These are phyloP conservation scores for Hippasteria phrygiana DNA, from an alignment of 53 echinoderm and acorn worm genomes.

Conservation along the genomic window DNA sequence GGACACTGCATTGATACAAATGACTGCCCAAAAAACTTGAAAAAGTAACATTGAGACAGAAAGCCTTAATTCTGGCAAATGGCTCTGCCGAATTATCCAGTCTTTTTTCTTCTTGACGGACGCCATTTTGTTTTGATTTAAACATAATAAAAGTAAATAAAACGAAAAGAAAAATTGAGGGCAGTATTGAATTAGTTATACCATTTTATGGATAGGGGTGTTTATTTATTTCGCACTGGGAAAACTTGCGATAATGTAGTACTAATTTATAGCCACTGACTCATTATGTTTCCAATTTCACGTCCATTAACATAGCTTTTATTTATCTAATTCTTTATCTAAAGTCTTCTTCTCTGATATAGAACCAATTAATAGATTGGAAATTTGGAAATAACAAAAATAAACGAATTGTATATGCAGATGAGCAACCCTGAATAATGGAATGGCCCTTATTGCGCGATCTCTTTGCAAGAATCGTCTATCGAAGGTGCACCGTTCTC, in stretches of 20 bases:
- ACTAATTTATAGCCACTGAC: no score
- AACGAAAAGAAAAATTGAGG: no score
- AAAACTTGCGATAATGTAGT: no score
- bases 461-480: slow-evolving; percentile 62
- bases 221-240: no score
- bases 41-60: neutral
- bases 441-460: neutral
- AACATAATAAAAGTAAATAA: neutral
- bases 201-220: slow-evolving; percentile 21
- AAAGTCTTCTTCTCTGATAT: no score
- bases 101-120: neutral
- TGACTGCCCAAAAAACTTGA: neutral
- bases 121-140: slow-evolving; percentile 43
- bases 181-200: slow-evolving; percentile 1
- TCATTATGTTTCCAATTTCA: no score
- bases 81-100: neutral
- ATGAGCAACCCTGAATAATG: slow-evolving; percentile 19
- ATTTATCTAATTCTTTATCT: no score
- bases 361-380: no score
- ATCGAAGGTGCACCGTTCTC: slow-evolving; percentile 96
- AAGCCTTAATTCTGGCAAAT: neutral
- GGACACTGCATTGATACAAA: slow-evolving; percentile 30
- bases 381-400: neutral
- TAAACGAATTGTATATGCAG: neutral
- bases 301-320: no score